Evolutionary conservation across 2,113 vertebrate species (phyloP), one percentile per base, ranked within the genome.

Genomic region (Elephas maximus): DNA sequence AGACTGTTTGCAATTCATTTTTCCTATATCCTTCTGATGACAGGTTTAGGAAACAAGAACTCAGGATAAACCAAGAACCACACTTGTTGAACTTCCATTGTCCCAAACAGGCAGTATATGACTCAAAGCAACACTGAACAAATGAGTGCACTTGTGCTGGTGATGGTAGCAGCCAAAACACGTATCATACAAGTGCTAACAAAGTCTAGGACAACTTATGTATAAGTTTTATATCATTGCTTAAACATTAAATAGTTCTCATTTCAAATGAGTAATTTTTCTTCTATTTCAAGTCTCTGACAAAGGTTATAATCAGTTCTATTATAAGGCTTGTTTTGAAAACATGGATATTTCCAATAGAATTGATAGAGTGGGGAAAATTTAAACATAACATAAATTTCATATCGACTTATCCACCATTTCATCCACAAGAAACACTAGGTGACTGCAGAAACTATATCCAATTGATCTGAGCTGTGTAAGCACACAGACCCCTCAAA

Each of bases 231-330:
- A 53, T 24, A 41, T 28, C 21, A 51, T 69, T 76, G 44, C 63
- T 71, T 91, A 80, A 81, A 41, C 53, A 76, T 62, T 73, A 82
- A 73, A 41, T 53, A 82, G 15, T 20, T 81, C 18, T 83, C 69
- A 69, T 60, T 93, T 48, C 53, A 88, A 81, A 86, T 74, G 33
- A 89, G 48, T 93, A 37, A 76, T 63, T 93, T 86, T 93, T 80
- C 83, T 79, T 90, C 17, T 62, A 69, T 71, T 87, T 45, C 15
- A 69, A 14, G 8, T 60, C n/a, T 88, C 91, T 44, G 60, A 44
- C 37, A 69, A 73, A 93, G 53, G 57, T 6, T 83, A 63, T 4
- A 85, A 28, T 73, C 15, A 51, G 26, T 76, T 92, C 26, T 76
- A 48, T 8, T 87, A 10, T 76, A 41, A 24, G 18, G 24, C 37